Conservation (phyloP, 2,888 invertebrate genomes). For the Hedychridium roseum region DNA sequence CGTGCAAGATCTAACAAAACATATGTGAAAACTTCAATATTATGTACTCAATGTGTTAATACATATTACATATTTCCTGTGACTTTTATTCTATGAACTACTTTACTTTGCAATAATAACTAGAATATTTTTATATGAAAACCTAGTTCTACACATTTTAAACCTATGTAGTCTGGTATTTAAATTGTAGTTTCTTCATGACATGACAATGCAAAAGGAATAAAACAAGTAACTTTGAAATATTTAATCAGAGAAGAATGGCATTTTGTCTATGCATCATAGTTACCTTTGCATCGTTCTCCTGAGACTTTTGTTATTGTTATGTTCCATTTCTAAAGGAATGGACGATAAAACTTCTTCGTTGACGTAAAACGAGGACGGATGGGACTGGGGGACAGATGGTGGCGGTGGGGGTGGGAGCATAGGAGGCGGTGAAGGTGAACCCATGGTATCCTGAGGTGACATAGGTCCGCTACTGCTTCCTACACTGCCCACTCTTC, state of each 20-base stretch:
- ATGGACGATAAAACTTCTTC: constrained; percentile 53
- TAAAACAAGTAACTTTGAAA: background rate
- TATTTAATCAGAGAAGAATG: background rate
- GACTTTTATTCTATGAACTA: too few species aligned
- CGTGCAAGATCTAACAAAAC: constrained; percentile 47
- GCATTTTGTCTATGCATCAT: background rate
- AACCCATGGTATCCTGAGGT: constrained; percentile 60
- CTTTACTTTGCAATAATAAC: too few species aligned
- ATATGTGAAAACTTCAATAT: too few species aligned
- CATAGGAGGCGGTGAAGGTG: constrained; percentile 60
- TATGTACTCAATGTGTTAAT: too few species aligned
- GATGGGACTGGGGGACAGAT: constrained; percentile 55
- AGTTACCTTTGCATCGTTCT: constrained; percentile 54
- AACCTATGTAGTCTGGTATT: too few species aligned
- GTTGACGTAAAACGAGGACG: constrained; percentile 60
- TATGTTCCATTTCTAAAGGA: constrained; percentile 62
- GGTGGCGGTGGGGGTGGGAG: constrained; percentile 50
- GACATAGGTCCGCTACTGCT: constrained; percentile 63
- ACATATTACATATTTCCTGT: too few species aligned
- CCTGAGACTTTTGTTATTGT: constrained; percentile 65
- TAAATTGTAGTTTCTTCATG: too few species aligned
- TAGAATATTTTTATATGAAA: too few species aligned
- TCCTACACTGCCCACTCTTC: constrained; percentile 59
- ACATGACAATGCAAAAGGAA: background rate
- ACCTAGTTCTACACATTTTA: too few species aligned